phyloP scores from a whole-genome alignment of 2,797 vertebrate species.

The Balearica regulorum region DNA sequence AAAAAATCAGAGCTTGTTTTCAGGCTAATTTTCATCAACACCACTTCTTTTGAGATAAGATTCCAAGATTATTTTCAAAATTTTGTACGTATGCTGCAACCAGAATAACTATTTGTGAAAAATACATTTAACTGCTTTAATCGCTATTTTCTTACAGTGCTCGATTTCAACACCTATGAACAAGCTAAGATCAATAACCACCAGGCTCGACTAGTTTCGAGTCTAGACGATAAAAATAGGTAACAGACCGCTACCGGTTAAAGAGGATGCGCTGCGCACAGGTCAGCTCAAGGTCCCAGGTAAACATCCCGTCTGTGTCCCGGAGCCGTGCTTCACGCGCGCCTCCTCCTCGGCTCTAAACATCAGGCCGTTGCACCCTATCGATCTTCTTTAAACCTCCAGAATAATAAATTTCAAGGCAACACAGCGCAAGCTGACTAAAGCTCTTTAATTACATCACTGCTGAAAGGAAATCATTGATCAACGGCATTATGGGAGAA shows the following conservation, averaged over 20 bases:
- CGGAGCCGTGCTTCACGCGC: constrained; percentile 49
- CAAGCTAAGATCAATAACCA: constrained; percentile 7
- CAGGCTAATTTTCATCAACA: background rate
- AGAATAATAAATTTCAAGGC: constrained; percentile 82
- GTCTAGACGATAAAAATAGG: constrained; percentile 17
- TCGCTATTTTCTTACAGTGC: background rate
- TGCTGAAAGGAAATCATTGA: constrained; percentile 92
- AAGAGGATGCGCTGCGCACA: constrained; percentile 22
- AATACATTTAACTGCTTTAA: background rate
- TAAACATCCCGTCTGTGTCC: constrained; percentile 66
- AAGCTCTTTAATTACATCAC: constrained; percentile 89
- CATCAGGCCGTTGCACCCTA: constrained; percentile 74
- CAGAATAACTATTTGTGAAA: background rate
- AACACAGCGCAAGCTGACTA: constrained; percentile 76
- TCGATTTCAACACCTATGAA: constrained; percentile 28
- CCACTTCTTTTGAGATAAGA: fast-evolving
- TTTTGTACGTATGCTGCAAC: fast-evolving
- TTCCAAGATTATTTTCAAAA: background rate
- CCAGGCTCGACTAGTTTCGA: constrained; percentile 15
- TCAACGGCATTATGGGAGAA: constrained; percentile 87
- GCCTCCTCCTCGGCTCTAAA: constrained; percentile 36
- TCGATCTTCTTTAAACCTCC: constrained; percentile 83
- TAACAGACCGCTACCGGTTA: constrained; percentile 33
- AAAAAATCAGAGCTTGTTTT: background rate
- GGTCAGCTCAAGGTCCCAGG: constrained; percentile 71